phyloP scores from a whole-genome alignment of 2,797 vertebrate species.

The Microctenopoma steveboyesi region DNA sequence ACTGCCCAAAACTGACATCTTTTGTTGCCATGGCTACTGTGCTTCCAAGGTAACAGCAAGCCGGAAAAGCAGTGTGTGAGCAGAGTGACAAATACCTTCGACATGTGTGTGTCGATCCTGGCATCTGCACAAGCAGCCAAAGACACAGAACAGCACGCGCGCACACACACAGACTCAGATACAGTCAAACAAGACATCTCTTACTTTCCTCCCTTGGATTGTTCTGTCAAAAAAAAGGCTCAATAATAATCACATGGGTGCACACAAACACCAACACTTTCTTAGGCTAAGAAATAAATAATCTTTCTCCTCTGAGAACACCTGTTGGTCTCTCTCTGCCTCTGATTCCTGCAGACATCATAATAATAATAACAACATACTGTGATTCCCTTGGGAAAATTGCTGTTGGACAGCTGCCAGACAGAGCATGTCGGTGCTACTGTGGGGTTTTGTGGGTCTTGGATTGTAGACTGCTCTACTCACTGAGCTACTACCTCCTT shows the following conservation, averaged over 20 bases:
- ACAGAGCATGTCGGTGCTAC: no score
- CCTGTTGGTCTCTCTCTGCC: slow-evolving; percentile 58
- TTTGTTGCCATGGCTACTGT: slow-evolving; percentile 84
- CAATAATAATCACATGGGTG: background rate
- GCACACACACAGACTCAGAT: slow-evolving; percentile 1
- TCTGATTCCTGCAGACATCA: background rate
- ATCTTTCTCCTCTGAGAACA: slow-evolving; percentile 35
- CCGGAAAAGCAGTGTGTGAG: slow-evolving; percentile 78
- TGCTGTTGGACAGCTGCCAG: no score
- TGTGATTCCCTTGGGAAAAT: no score
- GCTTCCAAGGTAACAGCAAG: slow-evolving; percentile 86
- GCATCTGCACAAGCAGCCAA: slow-evolving; percentile 19
- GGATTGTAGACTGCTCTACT: no score
- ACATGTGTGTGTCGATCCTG: slow-evolving; percentile 55
- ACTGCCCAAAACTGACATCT: slow-evolving; percentile 71
- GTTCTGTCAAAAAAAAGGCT: slow-evolving; percentile 26
- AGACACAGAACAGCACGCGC: background rate
- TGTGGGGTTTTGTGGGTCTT: no score
- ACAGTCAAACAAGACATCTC: slow-evolving; percentile 5
- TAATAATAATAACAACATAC: no score
- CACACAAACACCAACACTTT: slow-evolving; percentile 23
- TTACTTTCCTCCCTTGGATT: slow-evolving; percentile 14
- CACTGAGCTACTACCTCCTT: slow-evolving; percentile 4
- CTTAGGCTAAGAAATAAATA: slow-evolving; percentile 32
- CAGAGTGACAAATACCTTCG: slow-evolving; percentile 82